These are phyloP conservation scores for Quiscalus mexicanus DNA, from an alignment of 2,113 vertebrate species.

Conservation along the genomic window DNA sequence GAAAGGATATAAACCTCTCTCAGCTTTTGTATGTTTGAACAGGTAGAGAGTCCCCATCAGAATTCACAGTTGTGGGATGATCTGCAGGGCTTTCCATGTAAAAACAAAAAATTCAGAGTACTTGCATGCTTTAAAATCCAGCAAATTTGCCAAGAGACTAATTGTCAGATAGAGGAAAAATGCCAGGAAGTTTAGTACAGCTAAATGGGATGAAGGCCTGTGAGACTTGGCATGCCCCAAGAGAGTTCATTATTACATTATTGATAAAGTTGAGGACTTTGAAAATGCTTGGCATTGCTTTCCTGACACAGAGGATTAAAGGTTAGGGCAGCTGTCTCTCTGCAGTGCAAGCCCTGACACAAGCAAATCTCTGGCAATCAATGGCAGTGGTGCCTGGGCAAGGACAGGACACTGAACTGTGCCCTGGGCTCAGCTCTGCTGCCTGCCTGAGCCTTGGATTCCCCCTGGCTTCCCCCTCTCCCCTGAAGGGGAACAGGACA, in stretches of 20 bases:
- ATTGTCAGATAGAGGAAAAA: slow-evolving; percentile 47
- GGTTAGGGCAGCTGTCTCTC: slow-evolving; percentile 7
- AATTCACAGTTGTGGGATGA: not conserved
- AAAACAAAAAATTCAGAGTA: not conserved
- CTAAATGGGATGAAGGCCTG: not conserved
- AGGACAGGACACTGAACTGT: not conserved
- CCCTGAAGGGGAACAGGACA: not conserved
- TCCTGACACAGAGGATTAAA: slow-evolving; percentile 28
- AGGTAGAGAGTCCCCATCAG: not conserved
- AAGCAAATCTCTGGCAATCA: not conserved
- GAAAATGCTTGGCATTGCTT: slow-evolving; percentile 42
- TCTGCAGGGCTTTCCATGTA: not conserved
- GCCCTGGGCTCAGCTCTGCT: not conserved
- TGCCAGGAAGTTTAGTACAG: slow-evolving; percentile 24
- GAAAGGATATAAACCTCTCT: not conserved
- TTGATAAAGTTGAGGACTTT: slow-evolving; percentile 50
- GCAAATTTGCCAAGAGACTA: slow-evolving; percentile 36
- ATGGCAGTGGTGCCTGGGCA: not conserved
- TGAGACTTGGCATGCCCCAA: slow-evolving; percentile 20
- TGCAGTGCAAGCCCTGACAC: not conserved
- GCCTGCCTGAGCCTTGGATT: not conserved
- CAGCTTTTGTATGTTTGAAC: not conserved
- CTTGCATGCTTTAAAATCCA: not conserved
- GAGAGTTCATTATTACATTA: slow-evolving; percentile 63
- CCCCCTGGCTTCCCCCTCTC: not conserved